Evolutionary conservation across 1,140 invertebrate genomes (phyloP).

Genomic region (Sipha flava): DNA sequence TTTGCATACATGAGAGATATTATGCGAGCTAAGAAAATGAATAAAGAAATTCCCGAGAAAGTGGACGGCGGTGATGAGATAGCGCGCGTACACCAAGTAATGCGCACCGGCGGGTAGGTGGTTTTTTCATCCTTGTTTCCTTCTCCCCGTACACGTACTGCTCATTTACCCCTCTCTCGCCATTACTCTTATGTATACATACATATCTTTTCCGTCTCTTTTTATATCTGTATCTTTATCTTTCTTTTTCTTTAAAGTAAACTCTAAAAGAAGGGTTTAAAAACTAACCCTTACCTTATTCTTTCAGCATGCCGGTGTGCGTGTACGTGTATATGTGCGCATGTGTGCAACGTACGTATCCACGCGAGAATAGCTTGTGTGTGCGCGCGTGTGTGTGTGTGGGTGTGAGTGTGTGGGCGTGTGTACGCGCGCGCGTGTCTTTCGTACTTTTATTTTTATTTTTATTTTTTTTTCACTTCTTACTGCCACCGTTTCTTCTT

Average conservation of each 20-base stretch:
- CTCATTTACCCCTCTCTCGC: conserved; percentile 31
- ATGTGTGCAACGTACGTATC: neutral
- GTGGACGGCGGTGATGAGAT: conserved; percentile 21
- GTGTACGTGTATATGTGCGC: neutral
- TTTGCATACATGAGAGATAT: conserved; percentile 33
- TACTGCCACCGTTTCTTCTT: conserved; percentile 34
- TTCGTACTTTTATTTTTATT: neutral
- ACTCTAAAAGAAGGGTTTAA: conserved; percentile 26
- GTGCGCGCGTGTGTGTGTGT: neutral
- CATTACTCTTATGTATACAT: neutral
- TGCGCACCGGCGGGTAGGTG: neutral
- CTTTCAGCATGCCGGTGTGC: neutral
- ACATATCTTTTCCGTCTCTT: neutral
- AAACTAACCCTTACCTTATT: conserved; percentile 25
- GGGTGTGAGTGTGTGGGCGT: neutral
- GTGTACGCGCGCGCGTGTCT: conserved; percentile 17
- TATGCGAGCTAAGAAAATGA: conserved; percentile 26
- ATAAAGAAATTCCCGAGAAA: conserved; percentile 22
- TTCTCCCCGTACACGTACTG: neutral
- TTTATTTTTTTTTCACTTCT: conserved; percentile 26
- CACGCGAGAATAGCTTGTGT: neutral
- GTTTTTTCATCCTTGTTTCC: conserved; percentile 31
- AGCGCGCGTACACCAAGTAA: neutral
- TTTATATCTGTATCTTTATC: neutral
- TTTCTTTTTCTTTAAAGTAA: neutral